A percentile compares a stretch with the other conserved stretches of the same genome.
Conservation (phyloP, 2,888 invertebrate species). For the Automeris io region DNA sequence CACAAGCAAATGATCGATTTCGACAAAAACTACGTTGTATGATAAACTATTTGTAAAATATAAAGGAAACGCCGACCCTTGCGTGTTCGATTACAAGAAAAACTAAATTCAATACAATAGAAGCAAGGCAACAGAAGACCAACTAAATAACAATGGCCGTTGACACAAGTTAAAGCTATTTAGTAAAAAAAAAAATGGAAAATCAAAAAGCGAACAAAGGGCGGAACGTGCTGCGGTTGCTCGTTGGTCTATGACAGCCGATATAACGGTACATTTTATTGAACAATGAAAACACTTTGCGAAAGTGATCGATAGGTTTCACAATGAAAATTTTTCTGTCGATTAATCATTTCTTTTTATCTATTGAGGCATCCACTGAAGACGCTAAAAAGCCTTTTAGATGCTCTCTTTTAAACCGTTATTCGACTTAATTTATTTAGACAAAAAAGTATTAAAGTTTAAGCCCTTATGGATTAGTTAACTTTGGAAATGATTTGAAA, state of each 20-base stretch:
- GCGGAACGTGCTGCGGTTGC: conserved; percentile 50
- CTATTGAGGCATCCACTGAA: not conserved
- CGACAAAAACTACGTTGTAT: conserved; percentile 32
- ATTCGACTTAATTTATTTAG: not conserved
- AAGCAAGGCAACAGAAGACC: conserved; percentile 28
- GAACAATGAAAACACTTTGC: conserved; percentile 9
- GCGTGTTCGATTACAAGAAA: conserved; percentile 20
- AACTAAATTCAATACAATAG: conserved; percentile 37
- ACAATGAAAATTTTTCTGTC: conserved; percentile 10
- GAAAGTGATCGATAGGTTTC: conserved; percentile 10
- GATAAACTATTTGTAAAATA: conserved; percentile 25
- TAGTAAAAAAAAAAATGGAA: conserved; percentile 38
- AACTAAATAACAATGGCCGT: conserved; percentile 46
- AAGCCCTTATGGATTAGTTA: no score
- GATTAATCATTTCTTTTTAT: conserved; percentile 2
- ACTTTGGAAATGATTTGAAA: no score
- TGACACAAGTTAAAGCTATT: conserved; percentile 40
- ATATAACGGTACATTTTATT: conserved; percentile 23
- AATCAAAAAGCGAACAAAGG: conserved; percentile 43
- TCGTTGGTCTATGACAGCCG: conserved; percentile 31
- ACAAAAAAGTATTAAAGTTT: not conserved
- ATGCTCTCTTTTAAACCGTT: not conserved
- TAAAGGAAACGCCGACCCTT: conserved; percentile 25
- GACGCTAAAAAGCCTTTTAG: not conserved
- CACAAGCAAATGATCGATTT: conserved; percentile 29